Percentiles rank a stretch among this genome's conserved stretches.
phyloP scores from a whole-genome alignment of 2,797 vertebrate species.

The Selene dorsalis region DNA sequence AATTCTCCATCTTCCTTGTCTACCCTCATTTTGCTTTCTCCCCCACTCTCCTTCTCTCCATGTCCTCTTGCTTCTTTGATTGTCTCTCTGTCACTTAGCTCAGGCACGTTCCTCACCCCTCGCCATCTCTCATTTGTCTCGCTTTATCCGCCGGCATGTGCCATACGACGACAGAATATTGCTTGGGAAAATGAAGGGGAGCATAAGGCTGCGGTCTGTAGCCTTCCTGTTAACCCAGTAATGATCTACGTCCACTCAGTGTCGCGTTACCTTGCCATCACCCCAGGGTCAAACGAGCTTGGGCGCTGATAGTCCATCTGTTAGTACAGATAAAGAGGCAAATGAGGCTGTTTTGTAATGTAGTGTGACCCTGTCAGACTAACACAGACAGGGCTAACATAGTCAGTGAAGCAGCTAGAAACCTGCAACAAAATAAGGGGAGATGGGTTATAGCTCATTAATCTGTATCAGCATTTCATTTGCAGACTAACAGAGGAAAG shows the following conservation, averaged over 20 bases:
- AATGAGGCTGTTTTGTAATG: conserved; percentile 80
- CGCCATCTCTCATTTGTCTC: conserved; percentile 73
- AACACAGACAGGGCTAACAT: conserved; percentile 60
- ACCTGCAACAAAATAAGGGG: conserved; percentile 71
- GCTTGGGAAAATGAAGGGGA: conserved; percentile 73
- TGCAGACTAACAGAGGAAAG: conserved; percentile 74
- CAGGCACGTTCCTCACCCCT: conserved; percentile 64
- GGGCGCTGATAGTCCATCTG: conserved; percentile 81
- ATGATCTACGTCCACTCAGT: conserved; percentile 79
- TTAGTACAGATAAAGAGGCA: conserved; percentile 80
- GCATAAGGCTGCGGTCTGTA: conserved; percentile 74
- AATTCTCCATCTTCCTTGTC: conserved; percentile 24
- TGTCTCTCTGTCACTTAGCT: conserved; percentile 58
- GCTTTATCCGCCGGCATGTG: conserved; percentile 66
- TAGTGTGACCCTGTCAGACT: conserved; percentile 76
- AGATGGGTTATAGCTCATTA: conserved; percentile 79
- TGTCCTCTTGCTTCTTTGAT: conserved; percentile 51
- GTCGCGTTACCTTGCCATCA: conserved; percentile 77
- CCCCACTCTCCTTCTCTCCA: conserved; percentile 3
- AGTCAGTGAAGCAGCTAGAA: conserved; percentile 71
- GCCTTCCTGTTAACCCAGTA: conserved; percentile 77
- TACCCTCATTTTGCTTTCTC: conserved; percentile 4
- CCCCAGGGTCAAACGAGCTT: conserved; percentile 76
- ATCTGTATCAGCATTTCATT: conserved; percentile 81
- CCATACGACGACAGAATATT: conserved; percentile 62